A percentile compares a stretch with the other conserved stretches of the same genome.
Evolutionary conservation across 2,113 vertebrate species (phyloP).

Genomic region (Pseudois nayaur): DNA sequence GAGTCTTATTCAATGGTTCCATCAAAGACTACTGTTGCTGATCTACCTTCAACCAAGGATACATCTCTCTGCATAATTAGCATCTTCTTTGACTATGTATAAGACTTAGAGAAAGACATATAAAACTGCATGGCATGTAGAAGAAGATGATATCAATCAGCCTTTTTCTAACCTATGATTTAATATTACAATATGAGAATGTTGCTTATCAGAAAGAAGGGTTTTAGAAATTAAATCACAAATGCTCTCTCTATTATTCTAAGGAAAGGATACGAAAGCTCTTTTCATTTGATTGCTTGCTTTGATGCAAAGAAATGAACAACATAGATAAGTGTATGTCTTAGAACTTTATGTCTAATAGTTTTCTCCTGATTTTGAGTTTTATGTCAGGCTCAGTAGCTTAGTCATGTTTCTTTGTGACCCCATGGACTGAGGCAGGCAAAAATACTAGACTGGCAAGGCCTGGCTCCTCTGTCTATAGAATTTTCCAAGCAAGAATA

Average conservation of each 20-base stretch:
- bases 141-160: neutral
- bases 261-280: neutral
- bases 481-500: neutral
- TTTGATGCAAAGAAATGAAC: neutral
- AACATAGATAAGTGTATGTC: neutral
- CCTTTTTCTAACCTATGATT: neutral
- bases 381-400: neutral
- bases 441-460: neutral
- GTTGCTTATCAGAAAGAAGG: neutral
- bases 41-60: neutral
- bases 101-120: neutral
- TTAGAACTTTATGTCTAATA: neutral
- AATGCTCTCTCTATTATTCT: neutral
- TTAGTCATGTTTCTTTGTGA: neutral
- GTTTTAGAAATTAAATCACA: neutral
- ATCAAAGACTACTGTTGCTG: neutral
- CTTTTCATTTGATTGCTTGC: neutral
- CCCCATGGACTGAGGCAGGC: neutral
- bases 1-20: neutral
- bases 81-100: neutral
- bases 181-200: neutral
- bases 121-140: neutral
- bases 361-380: slow-evolving; percentile 2
- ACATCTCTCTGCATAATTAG: neutral
- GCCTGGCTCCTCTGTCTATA: neutral